These are phyloP conservation scores for Remorina albescens DNA, from an alignment of 2,797 vertebrate species.

Conservation along the genomic window DNA sequence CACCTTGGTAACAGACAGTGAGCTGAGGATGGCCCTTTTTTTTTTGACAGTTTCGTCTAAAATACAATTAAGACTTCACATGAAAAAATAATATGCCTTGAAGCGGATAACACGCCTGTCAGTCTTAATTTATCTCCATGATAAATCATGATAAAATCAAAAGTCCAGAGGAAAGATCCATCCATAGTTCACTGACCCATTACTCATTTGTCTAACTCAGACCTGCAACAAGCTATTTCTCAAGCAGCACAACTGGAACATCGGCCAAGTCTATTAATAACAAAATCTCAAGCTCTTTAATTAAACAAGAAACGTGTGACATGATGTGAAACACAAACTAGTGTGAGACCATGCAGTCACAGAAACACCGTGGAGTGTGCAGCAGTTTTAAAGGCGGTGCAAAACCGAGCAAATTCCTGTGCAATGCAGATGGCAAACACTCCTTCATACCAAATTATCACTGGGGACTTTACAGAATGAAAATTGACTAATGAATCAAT, in stretches of 20 bases:
- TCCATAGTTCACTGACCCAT: conserved; percentile 29
- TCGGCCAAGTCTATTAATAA: conserved; percentile 17
- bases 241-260: conserved; percentile 11
- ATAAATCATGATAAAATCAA: conserved; percentile 29
- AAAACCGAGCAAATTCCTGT: conserved; percentile 1
- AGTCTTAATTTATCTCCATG: background rate
- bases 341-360: conserved; percentile 48
- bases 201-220: conserved; percentile 3
- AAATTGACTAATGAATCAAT: background rate
- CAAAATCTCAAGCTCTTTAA: conserved; percentile 22
- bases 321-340: conserved; percentile 23
- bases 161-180: background rate
- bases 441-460: background rate
- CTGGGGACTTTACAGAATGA: no score
- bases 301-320: conserved; percentile 32
- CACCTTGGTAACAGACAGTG: conserved; percentile 21
- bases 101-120: background rate
- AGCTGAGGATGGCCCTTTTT: conserved; percentile 31
- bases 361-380: conserved; percentile 11
- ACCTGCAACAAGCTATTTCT: conserved; percentile 10
- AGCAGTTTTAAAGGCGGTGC: background rate
- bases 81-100: background rate
- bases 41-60: background rate
- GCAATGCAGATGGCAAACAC: conserved; percentile 24
- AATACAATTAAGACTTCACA: background rate